Evolutionary conservation across 2,113 vertebrate genomes (phyloP).

Genomic region (Gobio gobio): DNA sequence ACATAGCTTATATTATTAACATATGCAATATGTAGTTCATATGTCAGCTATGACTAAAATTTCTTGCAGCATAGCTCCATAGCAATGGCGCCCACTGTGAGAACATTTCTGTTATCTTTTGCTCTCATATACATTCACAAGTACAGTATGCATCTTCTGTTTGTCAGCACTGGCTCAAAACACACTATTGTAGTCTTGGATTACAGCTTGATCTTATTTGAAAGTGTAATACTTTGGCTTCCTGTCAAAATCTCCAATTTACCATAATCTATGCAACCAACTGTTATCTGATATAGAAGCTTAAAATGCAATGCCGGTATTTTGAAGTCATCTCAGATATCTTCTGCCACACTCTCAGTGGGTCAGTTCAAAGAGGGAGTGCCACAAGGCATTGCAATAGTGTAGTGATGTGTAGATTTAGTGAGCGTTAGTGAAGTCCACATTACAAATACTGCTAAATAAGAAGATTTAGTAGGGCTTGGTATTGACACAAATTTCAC

Average conservation of each 20-base stretch:
- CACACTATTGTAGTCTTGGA: constrained; percentile 51
- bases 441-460: constrained; percentile 16
- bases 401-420: constrained; percentile 28
- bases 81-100: neutral
- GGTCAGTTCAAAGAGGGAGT: constrained; percentile 3
- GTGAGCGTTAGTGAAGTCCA: constrained; percentile 13
- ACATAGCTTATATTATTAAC: neutral
- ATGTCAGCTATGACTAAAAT: constrained; percentile 1
- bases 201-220: constrained; percentile 52
- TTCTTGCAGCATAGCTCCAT: neutral
- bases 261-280: constrained; percentile 77
- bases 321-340: constrained; percentile 69
- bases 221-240: constrained; percentile 60
- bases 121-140: constrained; percentile 17
- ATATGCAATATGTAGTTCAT: neutral
- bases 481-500: too few species aligned
- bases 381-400: constrained; percentile 36
- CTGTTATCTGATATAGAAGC: constrained; percentile 70
- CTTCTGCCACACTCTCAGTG: constrained; percentile 18
- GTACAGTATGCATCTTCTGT: constrained; percentile 39
- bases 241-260: constrained; percentile 67
- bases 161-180: constrained; percentile 46
- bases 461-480: neutral
- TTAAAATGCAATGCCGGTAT: constrained; percentile 65
- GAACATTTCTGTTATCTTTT: neutral